Conservation (phyloP, 2,888 invertebrate genomes). For the Papilio elwesi region DNA sequence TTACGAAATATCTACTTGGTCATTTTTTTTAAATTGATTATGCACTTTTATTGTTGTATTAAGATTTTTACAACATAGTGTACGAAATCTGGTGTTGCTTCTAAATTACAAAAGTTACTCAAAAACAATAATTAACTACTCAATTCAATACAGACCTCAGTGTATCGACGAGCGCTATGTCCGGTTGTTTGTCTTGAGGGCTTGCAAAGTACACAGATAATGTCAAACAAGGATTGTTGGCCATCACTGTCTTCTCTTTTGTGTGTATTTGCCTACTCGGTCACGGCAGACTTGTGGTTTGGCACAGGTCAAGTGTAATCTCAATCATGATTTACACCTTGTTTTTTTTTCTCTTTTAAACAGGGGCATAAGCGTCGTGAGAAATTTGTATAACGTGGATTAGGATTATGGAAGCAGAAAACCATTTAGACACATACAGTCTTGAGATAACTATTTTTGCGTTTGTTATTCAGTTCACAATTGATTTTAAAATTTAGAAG, state of each 20-base stretch:
- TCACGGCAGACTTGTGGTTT: conserved; percentile 80
- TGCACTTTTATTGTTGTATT: no score
- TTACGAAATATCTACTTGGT: no score
- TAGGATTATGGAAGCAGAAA: not conserved
- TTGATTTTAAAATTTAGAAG: not conserved
- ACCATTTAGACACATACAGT: not conserved
- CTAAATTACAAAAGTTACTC: not conserved
- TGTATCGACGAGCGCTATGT: conserved; percentile 40
- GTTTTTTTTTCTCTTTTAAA: conserved; percentile 51
- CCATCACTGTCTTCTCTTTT: conserved; percentile 65
- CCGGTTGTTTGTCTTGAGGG: conserved; percentile 56
- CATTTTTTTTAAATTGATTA: no score
- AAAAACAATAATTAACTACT: conserved; percentile 12
- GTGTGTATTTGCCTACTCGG: conserved; percentile 68
- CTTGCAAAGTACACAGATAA: conserved; percentile 71
- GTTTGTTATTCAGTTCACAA: not conserved
- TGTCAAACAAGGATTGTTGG: conserved; percentile 66
- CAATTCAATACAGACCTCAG: conserved; percentile 35
- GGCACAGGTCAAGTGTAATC: conserved; percentile 69
- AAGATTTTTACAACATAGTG: no score
- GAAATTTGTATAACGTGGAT: conserved; percentile 43
- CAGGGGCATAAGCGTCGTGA: conserved; percentile 35
- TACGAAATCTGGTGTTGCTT: not conserved
- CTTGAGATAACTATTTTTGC: not conserved
- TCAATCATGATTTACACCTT: conserved; percentile 57